Percentiles rank a stretch among this genome's conserved stretches.
Conservation (phyloP, 2,888 invertebrate genomes). For the Drosophila macrospina region DNA sequence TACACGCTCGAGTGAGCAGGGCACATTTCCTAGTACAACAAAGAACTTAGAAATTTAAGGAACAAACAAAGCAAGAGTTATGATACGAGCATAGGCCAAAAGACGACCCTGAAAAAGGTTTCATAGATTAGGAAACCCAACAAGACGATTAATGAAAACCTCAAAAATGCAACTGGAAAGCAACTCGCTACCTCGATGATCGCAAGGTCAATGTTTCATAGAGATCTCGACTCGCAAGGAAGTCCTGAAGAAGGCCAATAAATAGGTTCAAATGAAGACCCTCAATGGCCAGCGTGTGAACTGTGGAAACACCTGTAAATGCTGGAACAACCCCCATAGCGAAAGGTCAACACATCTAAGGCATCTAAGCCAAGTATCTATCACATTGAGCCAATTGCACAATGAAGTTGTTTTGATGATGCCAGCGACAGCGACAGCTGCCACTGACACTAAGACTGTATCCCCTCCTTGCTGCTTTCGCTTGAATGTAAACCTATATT, state of each 20-base stretch:
- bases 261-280: slow-evolving; percentile 46
- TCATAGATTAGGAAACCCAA: slow-evolving; percentile 47
- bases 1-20: slow-evolving; percentile 12
- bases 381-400: slow-evolving; percentile 60
- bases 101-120: slow-evolving; percentile 9
- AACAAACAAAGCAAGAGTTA: slow-evolving; percentile 3
- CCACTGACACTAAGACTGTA: slow-evolving; percentile 11
- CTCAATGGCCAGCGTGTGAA: slow-evolving; percentile 52
- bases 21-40: not conserved
- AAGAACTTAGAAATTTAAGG: not conserved
- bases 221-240: slow-evolving; percentile 21
- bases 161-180: slow-evolving; percentile 47
- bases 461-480: slow-evolving; percentile 18
- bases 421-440: slow-evolving; percentile 66
- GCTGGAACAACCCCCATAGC: slow-evolving; percentile 35
- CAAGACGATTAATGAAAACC: slow-evolving; percentile 41
- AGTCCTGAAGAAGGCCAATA: slow-evolving; percentile 25
- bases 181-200: slow-evolving; percentile 28
- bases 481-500: slow-evolving; percentile 54
- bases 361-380: slow-evolving; percentile 18
- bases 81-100: slow-evolving; percentile 10
- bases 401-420: slow-evolving; percentile 76
- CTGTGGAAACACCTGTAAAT: slow-evolving; percentile 55
- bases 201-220: slow-evolving; percentile 42
- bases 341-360: slow-evolving; percentile 37